Base-by-base conservation (phyloP, 35 echinoderm and acorn worm species). In the Lytechinus variegatus region DNA sequence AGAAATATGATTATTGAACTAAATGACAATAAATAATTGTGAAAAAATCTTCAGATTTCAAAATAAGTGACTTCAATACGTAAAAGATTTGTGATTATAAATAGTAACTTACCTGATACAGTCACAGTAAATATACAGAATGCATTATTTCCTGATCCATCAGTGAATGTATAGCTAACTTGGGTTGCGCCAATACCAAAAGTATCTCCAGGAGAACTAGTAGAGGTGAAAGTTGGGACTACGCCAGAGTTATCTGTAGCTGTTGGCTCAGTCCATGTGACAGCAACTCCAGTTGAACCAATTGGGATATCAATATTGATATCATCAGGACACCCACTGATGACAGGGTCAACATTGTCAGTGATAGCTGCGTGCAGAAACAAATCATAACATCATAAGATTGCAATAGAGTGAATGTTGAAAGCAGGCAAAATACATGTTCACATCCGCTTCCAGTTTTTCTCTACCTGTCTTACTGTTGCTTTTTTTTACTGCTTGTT, bases 221-320 rank as follows among this genome's bases (percentile, higher is more conserved):
- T 86, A 52, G 61, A 86, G 53, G 66, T 27, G 13, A 95, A 54
- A 12, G 72, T 94, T 8, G 19, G 19, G 10, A 93, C 95, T 13
- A 53, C 10, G 5, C 97, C 97, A 94, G 95, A 96, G 24, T 96
- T 66, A 89, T 97, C 97, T 4, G 95, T 97, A 1, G 97, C 97
- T 88, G 97, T 96, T 24, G 95, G 97, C 54, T 95, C 95, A 8
- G 86, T 61, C 97, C 97, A 97, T 13, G 14, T 28, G 24, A 97
- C 95, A 53, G 66, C 27, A 19, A 57, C n/a, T 86, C 54, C 55
- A 21, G 89, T 5, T 10, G 87, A 94, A 1, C 96, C 96, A 94
- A 95, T 91, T 89, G 95, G 89, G 16, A 95, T 52, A 28, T n/a
- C 56, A n/a, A 54, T 4, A 60, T 27, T 95, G 52, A 97, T 27